phyloP scores from a whole-genome alignment of 1,140 invertebrate genomes.

The Leptopilina boulardi region DNA sequence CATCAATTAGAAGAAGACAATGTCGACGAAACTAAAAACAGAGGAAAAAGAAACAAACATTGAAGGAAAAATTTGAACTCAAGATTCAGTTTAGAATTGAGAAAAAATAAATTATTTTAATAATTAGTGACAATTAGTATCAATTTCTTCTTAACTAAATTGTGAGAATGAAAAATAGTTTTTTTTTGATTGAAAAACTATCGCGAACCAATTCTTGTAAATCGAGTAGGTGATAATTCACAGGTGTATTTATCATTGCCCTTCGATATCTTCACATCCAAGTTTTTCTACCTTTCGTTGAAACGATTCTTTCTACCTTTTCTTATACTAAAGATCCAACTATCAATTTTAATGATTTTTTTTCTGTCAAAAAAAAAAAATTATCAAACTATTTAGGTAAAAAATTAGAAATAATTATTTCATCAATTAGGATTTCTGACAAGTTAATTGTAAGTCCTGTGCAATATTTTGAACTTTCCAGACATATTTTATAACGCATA shows the following conservation, averaged over 20 bases:
- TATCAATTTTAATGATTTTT: too few species aligned
- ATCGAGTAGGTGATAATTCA: conserved; percentile 27
- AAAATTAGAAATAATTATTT: too few species aligned
- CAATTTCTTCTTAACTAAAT: background rate
- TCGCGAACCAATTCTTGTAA: conserved; percentile 14
- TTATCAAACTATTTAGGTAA: too few species aligned
- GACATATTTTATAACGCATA: background rate
- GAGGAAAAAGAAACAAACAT: background rate
- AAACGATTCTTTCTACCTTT: background rate
- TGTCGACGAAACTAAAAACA: background rate
- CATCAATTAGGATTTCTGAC: too few species aligned
- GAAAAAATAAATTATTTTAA: too few species aligned
- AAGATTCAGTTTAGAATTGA: background rate
- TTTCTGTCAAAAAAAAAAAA: too few species aligned
- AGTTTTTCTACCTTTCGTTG: conserved; percentile 20
- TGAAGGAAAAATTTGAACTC: conserved; percentile 3
- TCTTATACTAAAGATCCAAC: background rate
- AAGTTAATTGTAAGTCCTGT: too few species aligned
- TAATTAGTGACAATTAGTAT: too few species aligned
- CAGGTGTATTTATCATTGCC: conserved; percentile 18
- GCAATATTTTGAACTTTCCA: background rate
- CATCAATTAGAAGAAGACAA: conserved; percentile 66
- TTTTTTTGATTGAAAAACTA: conserved; percentile 23
- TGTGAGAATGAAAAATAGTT: background rate
- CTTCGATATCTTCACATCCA: conserved; percentile 25